Conservation (phyloP, 2,888 invertebrate genomes). For the Lycocerus yunnanus region DNA sequence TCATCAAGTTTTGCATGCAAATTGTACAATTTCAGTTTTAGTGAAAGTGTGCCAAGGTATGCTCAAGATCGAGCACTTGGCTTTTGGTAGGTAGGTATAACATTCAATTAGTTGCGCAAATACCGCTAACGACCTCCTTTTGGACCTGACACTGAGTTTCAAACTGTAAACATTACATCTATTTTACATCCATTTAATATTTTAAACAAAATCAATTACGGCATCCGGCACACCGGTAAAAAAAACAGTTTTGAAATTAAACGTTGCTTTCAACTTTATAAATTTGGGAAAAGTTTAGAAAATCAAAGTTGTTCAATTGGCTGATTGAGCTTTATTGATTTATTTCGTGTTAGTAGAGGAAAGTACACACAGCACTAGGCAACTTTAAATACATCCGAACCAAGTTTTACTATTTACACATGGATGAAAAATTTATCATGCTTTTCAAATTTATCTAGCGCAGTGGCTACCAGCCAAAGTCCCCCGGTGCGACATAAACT, state of each 20-base stretch:
- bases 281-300: neutral
- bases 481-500: too few species aligned
- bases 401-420: neutral
- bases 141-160: constrained; percentile 43
- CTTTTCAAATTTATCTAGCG: neutral
- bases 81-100: constrained; percentile 29
- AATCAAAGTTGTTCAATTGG: neutral
- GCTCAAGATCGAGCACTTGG: constrained; percentile 27
- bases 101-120: constrained; percentile 39
- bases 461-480: neutral
- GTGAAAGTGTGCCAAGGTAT: constrained; percentile 47
- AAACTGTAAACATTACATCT: constrained; percentile 25
- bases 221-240: neutral
- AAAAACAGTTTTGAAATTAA: neutral
- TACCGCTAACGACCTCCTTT: constrained; percentile 44
- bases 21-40: constrained; percentile 30
- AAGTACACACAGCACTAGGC: neutral
- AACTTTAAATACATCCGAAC: neutral
- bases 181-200: constrained; percentile 18
- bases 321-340: neutral
- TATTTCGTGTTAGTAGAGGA: neutral
- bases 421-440: neutral
- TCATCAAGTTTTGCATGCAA: neutral
- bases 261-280: neutral
- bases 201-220: constrained; percentile 18